Percentiles rank a stretch among this genome's conserved stretches.
Evolutionary conservation across 2,113 vertebrate species (phyloP).

Genomic region (Sitta europaea): DNA sequence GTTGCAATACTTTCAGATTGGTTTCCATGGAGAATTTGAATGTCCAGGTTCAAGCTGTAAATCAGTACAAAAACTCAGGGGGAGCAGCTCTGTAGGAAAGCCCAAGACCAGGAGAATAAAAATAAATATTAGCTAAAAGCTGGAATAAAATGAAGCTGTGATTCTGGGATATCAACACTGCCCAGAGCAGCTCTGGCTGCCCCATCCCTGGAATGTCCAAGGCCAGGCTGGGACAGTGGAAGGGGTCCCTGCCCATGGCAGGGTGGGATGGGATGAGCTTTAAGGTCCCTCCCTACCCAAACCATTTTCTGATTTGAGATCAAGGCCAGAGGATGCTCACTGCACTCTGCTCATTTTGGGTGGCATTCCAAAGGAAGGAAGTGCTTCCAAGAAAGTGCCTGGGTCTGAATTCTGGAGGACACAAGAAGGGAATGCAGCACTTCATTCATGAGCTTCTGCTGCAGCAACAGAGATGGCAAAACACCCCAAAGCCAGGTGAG

Average conservation of each 20-base stretch:
- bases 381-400: neutral
- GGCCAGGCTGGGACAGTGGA: neutral
- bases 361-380: neutral
- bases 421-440: neutral
- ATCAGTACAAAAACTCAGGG: neutral
- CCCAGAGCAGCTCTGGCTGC: neutral
- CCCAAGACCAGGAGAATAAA: neutral
- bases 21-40: slow-evolving; percentile 39
- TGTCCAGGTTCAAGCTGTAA: neutral
- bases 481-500: neutral
- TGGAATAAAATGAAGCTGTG: neutral
- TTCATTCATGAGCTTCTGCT: neutral
- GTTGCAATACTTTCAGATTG: neutral
- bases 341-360: neutral
- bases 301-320: neutral
- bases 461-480: neutral
- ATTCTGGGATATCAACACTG: neutral
- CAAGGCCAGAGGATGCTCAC: neutral
- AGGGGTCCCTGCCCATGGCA: neutral
- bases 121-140: neutral
- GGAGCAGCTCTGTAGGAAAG: neutral
- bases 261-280: neutral
- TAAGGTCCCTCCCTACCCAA: neutral
- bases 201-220: neutral
- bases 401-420: neutral